Evolutionary conservation across 2,888 invertebrate genomes (phyloP).

Genomic region (Mechanitis messenoides): DNA sequence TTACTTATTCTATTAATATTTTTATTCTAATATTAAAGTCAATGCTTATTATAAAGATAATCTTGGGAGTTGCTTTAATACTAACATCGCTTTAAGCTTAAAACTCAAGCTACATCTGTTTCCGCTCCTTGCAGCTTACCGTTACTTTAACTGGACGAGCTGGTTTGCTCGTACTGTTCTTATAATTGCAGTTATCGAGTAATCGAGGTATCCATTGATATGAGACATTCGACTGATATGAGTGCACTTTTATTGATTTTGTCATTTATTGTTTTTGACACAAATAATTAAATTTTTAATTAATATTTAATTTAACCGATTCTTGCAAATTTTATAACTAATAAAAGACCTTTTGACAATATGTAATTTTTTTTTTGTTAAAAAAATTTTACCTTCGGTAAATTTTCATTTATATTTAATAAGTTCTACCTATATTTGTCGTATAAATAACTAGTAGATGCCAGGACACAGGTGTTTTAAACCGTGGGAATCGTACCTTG

Average conservation of each 20-base stretch:
- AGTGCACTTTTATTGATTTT: slow-evolving; percentile 30
- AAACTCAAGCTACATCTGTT: slow-evolving; percentile 44
- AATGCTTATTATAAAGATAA: too few relatives aligned
- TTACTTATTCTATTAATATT: too few relatives aligned
- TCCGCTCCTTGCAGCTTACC: slow-evolving; percentile 54
- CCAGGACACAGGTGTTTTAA: slow-evolving; percentile 61
- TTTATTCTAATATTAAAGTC: too few relatives aligned
- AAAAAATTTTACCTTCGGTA: too few relatives aligned
- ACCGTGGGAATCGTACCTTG: slow-evolving; percentile 64
- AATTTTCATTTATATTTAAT: neutral
- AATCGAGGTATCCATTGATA: slow-evolving; percentile 46
- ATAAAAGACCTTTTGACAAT: too few relatives aligned
- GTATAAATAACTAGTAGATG: slow-evolving; percentile 32
- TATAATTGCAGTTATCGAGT: slow-evolving; percentile 70
- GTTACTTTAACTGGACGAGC: slow-evolving; percentile 56
- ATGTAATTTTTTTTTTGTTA: too few relatives aligned
- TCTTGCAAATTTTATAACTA: too few relatives aligned
- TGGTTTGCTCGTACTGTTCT: slow-evolving; percentile 59
- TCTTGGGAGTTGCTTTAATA: too few relatives aligned
- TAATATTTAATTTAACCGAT: too few relatives aligned
- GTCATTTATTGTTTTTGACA: neutral
- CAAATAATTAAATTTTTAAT: too few relatives aligned
- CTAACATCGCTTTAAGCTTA: slow-evolving; percentile 14
- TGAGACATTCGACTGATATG: slow-evolving; percentile 27
- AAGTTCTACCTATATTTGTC: slow-evolving; percentile 27